Evolutionary conservation across 92 coral and sea anemone genomes (phyloP).

Genomic region (Diadumene lineata): DNA sequence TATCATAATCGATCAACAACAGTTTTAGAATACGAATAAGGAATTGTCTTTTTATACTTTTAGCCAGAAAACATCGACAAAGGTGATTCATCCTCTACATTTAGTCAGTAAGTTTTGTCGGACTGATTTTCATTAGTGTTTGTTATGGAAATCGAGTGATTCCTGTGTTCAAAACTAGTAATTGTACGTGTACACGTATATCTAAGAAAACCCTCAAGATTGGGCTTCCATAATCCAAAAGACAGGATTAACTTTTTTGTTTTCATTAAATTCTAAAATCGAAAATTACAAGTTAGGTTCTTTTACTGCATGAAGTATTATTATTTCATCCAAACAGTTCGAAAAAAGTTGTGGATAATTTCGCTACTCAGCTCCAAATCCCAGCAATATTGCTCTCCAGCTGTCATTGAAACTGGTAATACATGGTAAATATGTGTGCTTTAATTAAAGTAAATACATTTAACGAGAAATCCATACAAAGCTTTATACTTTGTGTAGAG

Average conservation of each 20-base stretch:
- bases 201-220: neutral
- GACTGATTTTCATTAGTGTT: neutral
- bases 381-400: neutral
- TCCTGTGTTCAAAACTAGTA: neutral
- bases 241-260: neutral
- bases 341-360: neutral
- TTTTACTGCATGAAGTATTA: neutral
- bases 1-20: slow-evolving; percentile 24
- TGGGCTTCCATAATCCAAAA: neutral
- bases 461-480: neutral
- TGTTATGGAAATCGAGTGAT: neutral
- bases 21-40: slow-evolving; percentile 14
- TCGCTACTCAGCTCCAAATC: neutral
- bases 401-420: slow-evolving; percentile 1
- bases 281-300: too few species aligned
- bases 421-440: neutral
- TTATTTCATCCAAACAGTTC: neutral
- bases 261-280: neutral
- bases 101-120: neutral
- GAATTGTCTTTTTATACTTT: neutral
- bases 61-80: neutral
- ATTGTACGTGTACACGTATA: neutral
- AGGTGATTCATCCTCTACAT: neutral
- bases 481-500: neutral
- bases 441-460: neutral